Evolutionary conservation across 30 jellyfish, hydroid and myxozoan genomes (phyloP), one percentile per base, ranked within the genome.

Genomic region (Rhopilema esculentum): DNA sequence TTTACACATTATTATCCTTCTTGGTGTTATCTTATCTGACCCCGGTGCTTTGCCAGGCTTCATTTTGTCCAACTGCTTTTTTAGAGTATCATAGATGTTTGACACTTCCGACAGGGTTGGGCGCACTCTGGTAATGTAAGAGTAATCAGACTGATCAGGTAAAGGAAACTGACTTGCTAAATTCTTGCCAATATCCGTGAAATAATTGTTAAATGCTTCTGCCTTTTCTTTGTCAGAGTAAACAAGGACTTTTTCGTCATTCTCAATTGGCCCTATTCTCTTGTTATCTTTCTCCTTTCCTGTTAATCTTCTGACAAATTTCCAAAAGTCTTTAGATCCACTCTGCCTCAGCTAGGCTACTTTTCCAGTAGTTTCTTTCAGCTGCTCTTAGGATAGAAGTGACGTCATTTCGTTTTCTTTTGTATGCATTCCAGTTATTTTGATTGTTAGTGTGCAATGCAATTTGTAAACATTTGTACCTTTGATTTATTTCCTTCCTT

Each of bases 51-150:
- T 72, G 84, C 68, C 19, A 32, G 84, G 84, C 27, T 72, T 72
- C 84, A 72, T 72, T 72, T 72, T 72, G 40, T 72, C 69, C 69
- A 72, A 72, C 68, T 72, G 84, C 61, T 72, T 72, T 72, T 66
- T 32, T 17, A 72, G 84, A 72, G 69, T 31, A 6, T 27, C 25
- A 30, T 72, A 69, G 68, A 72, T 72, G 84, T 72, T 72, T 72
- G 84, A 72, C 84, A 72, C 84, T 2, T 72, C 84, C 15, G 84
- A 72, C 84, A 72, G 40, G 84, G 66, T 27, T 72, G 84, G 84
- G 68, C 69, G 25, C 69, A 72, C 84, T 72, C 68, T 72, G 84
- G 84, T 72, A 32, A 72, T 72, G 68, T 72, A 72, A 32, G 84
- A 72, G 68, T 72, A 32, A 72, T 72, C 84, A 72, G 51, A 49